Evolutionary conservation across 2,797 vertebrate species (phyloP).

Genomic region (Chromis chromis): DNA sequence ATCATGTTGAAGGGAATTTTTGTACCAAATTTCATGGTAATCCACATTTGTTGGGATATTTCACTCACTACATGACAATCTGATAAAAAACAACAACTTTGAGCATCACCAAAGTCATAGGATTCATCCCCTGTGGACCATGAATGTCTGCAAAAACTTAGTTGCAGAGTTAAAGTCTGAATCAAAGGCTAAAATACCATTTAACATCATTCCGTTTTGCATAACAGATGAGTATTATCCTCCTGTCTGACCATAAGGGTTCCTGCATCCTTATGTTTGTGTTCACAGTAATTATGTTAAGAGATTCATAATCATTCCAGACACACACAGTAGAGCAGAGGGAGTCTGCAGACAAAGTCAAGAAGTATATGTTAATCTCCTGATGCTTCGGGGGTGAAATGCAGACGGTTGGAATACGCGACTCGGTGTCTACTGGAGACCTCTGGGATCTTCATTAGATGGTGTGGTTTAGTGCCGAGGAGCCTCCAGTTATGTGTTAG

Average conservation of each 20-base stretch:
- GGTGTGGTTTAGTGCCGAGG: slow-evolving; percentile 21
- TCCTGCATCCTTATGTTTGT: neutral
- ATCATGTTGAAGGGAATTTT: too few relatives aligned
- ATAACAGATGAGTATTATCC: neutral
- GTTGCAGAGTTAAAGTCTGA: neutral
- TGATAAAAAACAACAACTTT: neutral
- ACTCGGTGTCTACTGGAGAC: slow-evolving; percentile 32
- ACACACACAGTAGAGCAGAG: neutral
- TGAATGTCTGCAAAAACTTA: neutral
- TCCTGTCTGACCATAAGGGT: neutral
- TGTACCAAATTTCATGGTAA: too few relatives aligned
- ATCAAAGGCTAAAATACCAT: neutral
- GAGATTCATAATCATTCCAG: neutral
- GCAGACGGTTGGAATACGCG: slow-evolving; percentile 9
- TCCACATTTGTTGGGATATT: too few relatives aligned
- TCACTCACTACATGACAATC: neutral
- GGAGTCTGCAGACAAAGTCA: neutral
- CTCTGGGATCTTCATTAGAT: slow-evolving; percentile 35
- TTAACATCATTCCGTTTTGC: too few relatives aligned
- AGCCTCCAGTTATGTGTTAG: slow-evolving; percentile 35
- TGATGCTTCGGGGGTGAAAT: neutral
- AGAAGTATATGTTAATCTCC: too few relatives aligned
- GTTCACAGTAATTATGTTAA: neutral
- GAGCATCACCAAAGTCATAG: neutral
- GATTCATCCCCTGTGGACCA: neutral